Evolutionary conservation across 2,888 invertebrate species (phyloP).

Genomic region (Scrobipalpa atriplicella): DNA sequence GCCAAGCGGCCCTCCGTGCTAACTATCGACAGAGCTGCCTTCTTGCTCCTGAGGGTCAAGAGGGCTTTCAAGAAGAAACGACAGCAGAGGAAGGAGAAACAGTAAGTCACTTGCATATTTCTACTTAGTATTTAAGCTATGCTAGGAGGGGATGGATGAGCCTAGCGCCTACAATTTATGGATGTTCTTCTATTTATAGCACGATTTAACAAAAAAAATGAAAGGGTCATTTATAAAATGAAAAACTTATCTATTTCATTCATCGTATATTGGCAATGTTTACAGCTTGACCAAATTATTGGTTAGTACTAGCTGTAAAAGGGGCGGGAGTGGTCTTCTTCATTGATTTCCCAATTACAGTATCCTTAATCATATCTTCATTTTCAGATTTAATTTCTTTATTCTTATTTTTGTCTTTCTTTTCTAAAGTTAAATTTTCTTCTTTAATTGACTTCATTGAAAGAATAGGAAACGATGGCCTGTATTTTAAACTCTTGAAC

Average conservation of each 20-base stretch:
- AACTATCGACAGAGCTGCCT: constrained; percentile 95
- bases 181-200: too few species aligned
- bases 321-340: constrained; percentile 3
- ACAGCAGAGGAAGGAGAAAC: constrained; percentile 92
- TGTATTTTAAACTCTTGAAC: constrained; percentile 42
- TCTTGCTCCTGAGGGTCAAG: constrained; percentile 92
- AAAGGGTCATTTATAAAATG: not conserved
- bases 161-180: too few species aligned
- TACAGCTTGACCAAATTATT: not conserved
- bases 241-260: not conserved
- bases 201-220: too few species aligned
- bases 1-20: constrained; percentile 85
- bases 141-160: too few species aligned
- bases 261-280: not conserved
- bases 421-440: too few species aligned
- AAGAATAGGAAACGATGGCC: constrained; percentile 38
- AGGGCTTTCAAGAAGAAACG: constrained; percentile 95
- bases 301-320: not conserved
- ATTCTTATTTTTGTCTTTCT: not conserved
- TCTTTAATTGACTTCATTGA: constrained; percentile 21
- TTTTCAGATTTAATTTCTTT: not conserved
- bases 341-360: not conserved
- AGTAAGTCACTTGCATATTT: constrained; percentile 82
- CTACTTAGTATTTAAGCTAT: not conserved
- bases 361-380: not conserved